A percentile compares a stretch with the other conserved stretches of the same genome.
Evolutionary conservation across 2,113 vertebrate genomes (phyloP).

Genomic region (Mohoua ochrocephala): DNA sequence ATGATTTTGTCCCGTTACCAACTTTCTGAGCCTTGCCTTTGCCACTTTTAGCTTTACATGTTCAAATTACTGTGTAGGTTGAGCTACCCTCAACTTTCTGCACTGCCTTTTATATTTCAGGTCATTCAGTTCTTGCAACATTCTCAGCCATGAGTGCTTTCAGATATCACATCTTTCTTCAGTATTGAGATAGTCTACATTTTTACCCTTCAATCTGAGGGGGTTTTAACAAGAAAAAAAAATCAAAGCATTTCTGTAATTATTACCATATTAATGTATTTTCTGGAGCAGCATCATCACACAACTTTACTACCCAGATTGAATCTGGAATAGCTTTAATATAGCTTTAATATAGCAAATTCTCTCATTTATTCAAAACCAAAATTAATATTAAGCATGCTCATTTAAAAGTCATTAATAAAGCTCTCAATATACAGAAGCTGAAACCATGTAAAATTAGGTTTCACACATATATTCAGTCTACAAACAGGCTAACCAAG

Average conservation of each 20-base stretch:
- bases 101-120: not conserved
- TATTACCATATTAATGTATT: not conserved
- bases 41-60: not conserved
- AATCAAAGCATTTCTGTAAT: not conserved
- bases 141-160: not conserved
- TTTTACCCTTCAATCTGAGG: not conserved
- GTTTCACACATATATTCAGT: not conserved
- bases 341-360: not conserved
- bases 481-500: not conserved
- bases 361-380: not conserved
- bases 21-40: not conserved
- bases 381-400: not conserved
- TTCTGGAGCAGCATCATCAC: not conserved
- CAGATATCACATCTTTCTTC: not conserved
- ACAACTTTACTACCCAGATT: not conserved
- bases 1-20: not conserved
- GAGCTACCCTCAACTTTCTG: not conserved
- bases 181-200: not conserved
- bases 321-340: not conserved
- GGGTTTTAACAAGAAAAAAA: not conserved
- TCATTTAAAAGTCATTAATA: not conserved
- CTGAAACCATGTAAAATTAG: not conserved
- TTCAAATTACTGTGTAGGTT: not conserved
- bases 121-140: not conserved
- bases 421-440: not conserved